A percentile compares a stretch with the other conserved stretches of the same genome.
phyloP scores from a whole-genome alignment of 2,797 vertebrate species.

The Paratrypauchen microcephalus region DNA sequence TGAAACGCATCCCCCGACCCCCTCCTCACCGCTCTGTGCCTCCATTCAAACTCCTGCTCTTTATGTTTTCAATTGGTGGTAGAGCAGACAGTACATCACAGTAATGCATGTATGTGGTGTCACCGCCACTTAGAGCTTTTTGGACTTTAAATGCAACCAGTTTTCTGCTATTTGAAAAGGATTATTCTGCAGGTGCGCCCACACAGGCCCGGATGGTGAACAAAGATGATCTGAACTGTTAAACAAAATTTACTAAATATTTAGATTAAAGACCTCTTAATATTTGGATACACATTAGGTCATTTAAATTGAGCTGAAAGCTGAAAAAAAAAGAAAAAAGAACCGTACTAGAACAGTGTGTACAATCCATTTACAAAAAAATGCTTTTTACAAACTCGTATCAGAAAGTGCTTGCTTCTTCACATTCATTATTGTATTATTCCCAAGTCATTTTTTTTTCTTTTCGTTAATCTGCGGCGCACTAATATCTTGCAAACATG shows the following conservation, averaged over 20 bases:
- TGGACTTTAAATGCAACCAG: constrained; percentile 4
- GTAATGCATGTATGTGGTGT: constrained; percentile 13
- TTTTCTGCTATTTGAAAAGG: constrained; percentile 10
- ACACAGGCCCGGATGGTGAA: not conserved
- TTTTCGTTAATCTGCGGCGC: constrained; percentile 4
- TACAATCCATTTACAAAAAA: constrained; percentile 14
- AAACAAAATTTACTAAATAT: not conserved
- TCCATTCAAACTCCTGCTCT: constrained; percentile 56
- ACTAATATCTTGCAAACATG: constrained; percentile 12
- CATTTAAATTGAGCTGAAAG: not conserved
- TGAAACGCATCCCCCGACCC: constrained; percentile 51
- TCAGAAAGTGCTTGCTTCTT: not conserved
- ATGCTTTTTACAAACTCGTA: constrained; percentile 1
- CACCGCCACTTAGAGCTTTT: constrained; percentile 14
- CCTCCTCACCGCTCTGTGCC: constrained; percentile 13
- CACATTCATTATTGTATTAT: constrained; percentile 8
- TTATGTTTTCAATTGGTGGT: constrained; percentile 59
- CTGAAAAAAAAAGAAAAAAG: not conserved
- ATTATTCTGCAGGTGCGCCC: constrained; percentile 12
- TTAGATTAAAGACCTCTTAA: not conserved
- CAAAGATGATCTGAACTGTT: not conserved
- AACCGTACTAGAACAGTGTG: not conserved
- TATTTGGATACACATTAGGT: not conserved
- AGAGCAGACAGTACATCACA: constrained; percentile 33
- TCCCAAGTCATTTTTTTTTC: constrained; percentile 1